Conservation (phyloP, 2,113 vertebrate genomes). For the Pomatostomus ruficeps region DNA sequence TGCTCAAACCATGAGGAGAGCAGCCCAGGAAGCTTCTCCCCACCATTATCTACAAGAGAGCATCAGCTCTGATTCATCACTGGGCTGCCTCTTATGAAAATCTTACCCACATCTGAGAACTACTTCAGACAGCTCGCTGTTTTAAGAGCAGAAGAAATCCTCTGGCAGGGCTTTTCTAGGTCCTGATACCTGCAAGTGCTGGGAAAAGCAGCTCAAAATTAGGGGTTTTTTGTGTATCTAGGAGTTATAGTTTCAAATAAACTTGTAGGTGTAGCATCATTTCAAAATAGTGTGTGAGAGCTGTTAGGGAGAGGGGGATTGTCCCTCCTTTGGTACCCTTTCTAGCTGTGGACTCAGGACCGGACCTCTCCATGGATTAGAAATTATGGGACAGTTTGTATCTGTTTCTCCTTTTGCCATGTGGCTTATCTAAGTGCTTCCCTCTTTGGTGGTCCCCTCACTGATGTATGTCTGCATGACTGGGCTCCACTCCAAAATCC, state of each 20-base stretch:
- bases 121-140: rapidly evolving
- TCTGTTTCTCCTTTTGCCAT: neutral
- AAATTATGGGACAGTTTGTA: neutral
- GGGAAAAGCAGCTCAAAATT: neutral
- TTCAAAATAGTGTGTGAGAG: neutral
- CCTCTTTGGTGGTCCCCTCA: neutral
- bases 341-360: neutral
- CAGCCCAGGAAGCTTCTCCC: neutral
- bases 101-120: neutral
- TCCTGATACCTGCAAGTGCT: neutral
- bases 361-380: neutral
- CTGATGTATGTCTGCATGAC: neutral
- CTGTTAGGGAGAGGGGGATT: neutral
- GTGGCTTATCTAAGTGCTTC: neutral
- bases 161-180: neutral
- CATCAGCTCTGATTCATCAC: neutral
- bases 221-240: neutral
- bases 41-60: neutral
- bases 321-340: neutral
- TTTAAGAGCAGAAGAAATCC: neutral
- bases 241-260: neutral
- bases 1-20: neutral
- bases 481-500: neutral
- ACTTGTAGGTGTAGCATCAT: neutral
- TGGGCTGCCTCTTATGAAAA: neutral